A percentile compares a stretch with the other conserved stretches of the same genome.
These are phyloP conservation scores for Otus scops DNA, from an alignment of 2,797 vertebrate species.

Conservation along the genomic window DNA sequence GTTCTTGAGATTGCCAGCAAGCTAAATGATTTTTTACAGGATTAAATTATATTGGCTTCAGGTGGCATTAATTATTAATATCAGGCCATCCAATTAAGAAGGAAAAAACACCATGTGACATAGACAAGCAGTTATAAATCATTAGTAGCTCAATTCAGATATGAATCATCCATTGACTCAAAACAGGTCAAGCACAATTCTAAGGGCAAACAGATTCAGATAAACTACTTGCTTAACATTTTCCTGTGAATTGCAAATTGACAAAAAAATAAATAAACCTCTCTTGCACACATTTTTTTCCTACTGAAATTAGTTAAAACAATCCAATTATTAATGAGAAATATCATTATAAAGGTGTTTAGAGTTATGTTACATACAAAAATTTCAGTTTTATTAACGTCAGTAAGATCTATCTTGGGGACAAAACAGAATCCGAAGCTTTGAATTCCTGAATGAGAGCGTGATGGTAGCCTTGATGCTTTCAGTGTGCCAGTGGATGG, in stretches of 20 bases:
- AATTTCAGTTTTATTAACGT: background rate
- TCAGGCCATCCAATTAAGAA: conserved; percentile 3
- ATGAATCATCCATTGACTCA: background rate
- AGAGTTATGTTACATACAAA: background rate
- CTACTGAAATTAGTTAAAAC: background rate
- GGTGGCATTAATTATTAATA: conserved; percentile 31
- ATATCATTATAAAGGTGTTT: background rate
- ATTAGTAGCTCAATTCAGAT: background rate
- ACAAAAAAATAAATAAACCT: background rate
- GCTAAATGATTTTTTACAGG: background rate
- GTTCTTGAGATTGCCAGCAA: background rate
- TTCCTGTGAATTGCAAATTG: background rate
- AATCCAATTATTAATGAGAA: background rate
- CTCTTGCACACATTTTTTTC: background rate
- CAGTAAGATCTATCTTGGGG: background rate
- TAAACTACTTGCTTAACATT: background rate
- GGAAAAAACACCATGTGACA: background rate
- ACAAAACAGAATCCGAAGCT: background rate
- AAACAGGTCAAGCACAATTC: background rate
- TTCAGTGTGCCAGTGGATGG: background rate
- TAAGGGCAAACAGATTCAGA: background rate
- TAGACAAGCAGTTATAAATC: background rate
- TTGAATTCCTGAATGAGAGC: background rate
- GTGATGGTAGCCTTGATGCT: background rate
- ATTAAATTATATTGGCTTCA: conserved; percentile 5